A percentile compares a stretch with the other conserved stretches of the same genome.
Evolutionary conservation across 2,888 invertebrate species (phyloP).

Genomic region (Sinodicranocentrus sp.): DNA sequence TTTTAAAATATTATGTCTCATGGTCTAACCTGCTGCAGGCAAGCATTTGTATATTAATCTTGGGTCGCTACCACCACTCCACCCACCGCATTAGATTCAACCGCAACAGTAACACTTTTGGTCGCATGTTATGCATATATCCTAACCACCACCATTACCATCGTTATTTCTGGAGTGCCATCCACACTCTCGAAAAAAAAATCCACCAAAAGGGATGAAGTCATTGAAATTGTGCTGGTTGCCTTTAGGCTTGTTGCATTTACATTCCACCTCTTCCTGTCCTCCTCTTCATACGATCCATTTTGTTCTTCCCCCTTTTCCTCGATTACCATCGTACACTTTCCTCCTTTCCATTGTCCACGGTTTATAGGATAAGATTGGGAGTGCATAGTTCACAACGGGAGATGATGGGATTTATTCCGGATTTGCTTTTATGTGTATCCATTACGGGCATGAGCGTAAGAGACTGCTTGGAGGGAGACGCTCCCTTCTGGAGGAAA

Average conservation of each 20-base stretch:
- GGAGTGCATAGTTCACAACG: neutral
- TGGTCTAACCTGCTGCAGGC: too few species aligned
- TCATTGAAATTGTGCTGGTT: neutral
- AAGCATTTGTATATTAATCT: too few species aligned
- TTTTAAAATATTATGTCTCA: too few species aligned
- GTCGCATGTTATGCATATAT: neutral
- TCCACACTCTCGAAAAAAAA: neutral
- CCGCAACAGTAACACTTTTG: neutral
- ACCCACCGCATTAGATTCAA: too few species aligned
- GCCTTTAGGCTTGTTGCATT: slow-evolving; percentile 40
- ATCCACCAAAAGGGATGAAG: slow-evolving; percentile 6
- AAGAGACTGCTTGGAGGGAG: neutral
- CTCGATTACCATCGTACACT: neutral
- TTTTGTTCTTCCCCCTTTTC: neutral
- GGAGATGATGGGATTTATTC: slow-evolving; percentile 36
- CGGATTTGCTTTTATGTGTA: slow-evolving; percentile 40
- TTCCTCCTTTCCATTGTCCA: neutral
- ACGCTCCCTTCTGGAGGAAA: slow-evolving; percentile 5
- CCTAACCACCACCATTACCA: neutral
- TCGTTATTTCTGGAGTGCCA: neutral
- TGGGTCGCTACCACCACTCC: too few species aligned
- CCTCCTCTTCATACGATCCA: neutral
- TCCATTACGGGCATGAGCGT: neutral
- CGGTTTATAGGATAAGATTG: neutral
- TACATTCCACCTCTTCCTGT: slow-evolving; percentile 1